Evolutionary conservation across 2,113 vertebrate species (phyloP), one percentile per base, ranked within the genome.

Genomic region (Silurus meridionalis): DNA sequence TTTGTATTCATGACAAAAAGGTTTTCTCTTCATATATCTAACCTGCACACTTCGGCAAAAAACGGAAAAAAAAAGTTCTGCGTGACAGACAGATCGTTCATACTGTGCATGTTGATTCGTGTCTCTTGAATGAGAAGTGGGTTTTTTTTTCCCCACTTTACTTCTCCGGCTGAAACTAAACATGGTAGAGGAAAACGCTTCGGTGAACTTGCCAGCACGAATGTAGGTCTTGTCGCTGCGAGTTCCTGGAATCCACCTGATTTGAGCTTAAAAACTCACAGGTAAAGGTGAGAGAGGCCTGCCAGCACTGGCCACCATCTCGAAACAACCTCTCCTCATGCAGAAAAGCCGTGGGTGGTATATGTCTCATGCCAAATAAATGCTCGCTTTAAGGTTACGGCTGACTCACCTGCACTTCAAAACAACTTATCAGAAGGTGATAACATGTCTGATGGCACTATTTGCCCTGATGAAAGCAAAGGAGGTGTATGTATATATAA

Each of bases 1-100:
- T 93, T 91, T 91, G 84, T 88, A 90, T 92, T 91, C 89, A 88
- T 63, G 78, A 81, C 87, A 63, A 57, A 61, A 78, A 75, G 50
- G 72, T 50, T 90, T 85, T 87, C 80, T 83, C 87, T 83, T 61
- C 80, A 78, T 91, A 87, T 72, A 88, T 63, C 86, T 86, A 69
- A 80, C 77, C 72, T 53, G 46, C 46, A 48, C 52, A 50, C 64
- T 48, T 71, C 19, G 21, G 57, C 61, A 5, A 37, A 17, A 15
- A 58, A 15, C 11, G 15, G 8, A 63, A 23, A 21, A 23, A 71
- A 25, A 53, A 60, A 25, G 67, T 75, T 25, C 37, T 60, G 50
- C 23, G 15, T 57, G 84, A 88, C 84, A 57, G 81, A 58, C 53
- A 37, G 64, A 77, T 85, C 82, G 82, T 37, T 82, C 82, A 81